A percentile compares a stretch with the other conserved stretches of the same genome.
Conservation (phyloP, 1,140 invertebrate species). For the Zelostemma sp. region DNA sequence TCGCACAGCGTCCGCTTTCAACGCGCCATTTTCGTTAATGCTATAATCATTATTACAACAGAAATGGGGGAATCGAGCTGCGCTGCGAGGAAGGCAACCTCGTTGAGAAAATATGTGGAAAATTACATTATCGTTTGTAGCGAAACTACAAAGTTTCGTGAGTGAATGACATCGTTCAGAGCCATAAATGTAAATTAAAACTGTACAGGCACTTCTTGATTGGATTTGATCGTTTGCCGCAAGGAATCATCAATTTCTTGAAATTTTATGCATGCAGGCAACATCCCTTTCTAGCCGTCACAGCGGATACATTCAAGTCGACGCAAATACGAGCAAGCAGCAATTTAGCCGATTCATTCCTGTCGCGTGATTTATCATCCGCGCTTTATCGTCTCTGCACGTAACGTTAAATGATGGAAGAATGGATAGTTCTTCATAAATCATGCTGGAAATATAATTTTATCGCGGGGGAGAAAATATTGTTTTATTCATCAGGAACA, state of each 20-base stretch:
- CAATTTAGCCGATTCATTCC: constrained; percentile 66
- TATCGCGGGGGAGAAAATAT: not conserved
- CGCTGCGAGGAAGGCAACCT: constrained; percentile 35
- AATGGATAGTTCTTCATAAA: constrained; percentile 1
- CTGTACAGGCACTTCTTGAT: too few species aligned
- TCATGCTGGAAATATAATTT: not conserved
- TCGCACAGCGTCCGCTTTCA: constrained; percentile 35
- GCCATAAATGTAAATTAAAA: too few species aligned
- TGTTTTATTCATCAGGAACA: not conserved
- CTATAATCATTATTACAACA: constrained; percentile 36
- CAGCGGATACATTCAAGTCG: constrained; percentile 30
- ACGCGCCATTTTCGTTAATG: constrained; percentile 55
- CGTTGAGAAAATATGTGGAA: too few species aligned
- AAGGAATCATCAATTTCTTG: constrained; percentile 13
- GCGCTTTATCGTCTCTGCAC: constrained; percentile 18
- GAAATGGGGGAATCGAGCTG: constrained; percentile 67
- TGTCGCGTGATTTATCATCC: constrained; percentile 63
- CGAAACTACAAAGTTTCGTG: too few species aligned
- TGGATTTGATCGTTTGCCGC: not conserved
- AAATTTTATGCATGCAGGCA: constrained; percentile 4
- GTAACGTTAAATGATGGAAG: constrained; percentile 1
- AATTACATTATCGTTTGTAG: too few species aligned
- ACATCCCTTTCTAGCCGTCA: constrained; percentile 7
- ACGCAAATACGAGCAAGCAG: constrained; percentile 61
- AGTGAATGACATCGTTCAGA: too few species aligned